Percentiles rank a stretch among this genome's conserved stretches.
Evolutionary conservation across 30 jellyfish, hydroid and myxozoan genomes (phyloP).

Genomic region (Aurelia sp.): DNA sequence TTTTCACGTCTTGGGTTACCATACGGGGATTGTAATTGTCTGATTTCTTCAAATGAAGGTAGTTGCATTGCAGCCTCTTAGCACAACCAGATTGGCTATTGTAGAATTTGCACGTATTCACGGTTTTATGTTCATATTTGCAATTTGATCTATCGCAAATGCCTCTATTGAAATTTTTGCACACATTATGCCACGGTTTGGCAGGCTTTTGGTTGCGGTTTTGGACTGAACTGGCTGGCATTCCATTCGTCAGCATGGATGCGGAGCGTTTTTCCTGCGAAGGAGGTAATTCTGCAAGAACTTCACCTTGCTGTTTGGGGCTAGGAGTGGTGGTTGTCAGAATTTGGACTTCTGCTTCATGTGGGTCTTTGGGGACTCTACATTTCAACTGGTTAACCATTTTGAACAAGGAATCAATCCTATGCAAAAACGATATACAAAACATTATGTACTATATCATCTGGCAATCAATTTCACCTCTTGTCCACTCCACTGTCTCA

Average conservation of each 20-base stretch:
- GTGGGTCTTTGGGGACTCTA: constrained; percentile 12
- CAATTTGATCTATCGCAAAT: neutral
- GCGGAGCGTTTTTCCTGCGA: constrained; percentile 11
- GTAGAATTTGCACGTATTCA: neutral
- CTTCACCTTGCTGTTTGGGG: constrained; percentile 5
- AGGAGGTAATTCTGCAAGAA: neutral
- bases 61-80: constrained; percentile 26
- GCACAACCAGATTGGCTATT: constrained; percentile 24
- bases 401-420: constrained; percentile 2
- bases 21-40: neutral
- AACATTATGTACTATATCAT: too few relatives aligned
- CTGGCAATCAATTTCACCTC: too few relatives aligned
- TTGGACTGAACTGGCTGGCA: neutral
- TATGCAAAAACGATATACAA: too few relatives aligned
- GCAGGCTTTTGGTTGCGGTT: constrained; percentile 3
- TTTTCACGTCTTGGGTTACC: constrained; percentile 27
- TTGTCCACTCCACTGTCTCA: too few relatives aligned
- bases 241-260: constrained; percentile 6
- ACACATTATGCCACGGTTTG: constrained; percentile 5
- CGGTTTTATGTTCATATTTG: neutral
- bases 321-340: neutral
- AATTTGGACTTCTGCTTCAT: neutral
- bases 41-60: neutral
- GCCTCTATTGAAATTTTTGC: neutral
- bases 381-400: constrained; percentile 7